Conservation (phyloP, 1,140 invertebrate genomes). For the Drosophila cardini region DNA sequence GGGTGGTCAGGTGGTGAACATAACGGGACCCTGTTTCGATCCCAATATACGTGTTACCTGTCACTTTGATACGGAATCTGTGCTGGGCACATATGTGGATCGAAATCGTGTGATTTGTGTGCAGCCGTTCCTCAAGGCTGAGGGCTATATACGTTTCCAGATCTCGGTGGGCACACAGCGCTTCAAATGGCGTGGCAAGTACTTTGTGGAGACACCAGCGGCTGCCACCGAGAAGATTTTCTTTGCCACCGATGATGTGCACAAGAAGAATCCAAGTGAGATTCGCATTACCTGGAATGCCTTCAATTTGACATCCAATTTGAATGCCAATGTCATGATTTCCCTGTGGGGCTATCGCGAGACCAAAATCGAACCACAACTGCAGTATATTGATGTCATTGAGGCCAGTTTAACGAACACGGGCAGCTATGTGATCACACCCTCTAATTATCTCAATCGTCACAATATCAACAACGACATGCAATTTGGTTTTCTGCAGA, state of each 20-base stretch:
- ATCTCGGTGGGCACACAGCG: slow-evolving; percentile 93
- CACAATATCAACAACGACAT: slow-evolving; percentile 90
- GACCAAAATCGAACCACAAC: slow-evolving; percentile 89
- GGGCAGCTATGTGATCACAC: slow-evolving; percentile 89
- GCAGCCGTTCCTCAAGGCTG: slow-evolving; percentile 94
- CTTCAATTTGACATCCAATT: slow-evolving; percentile 93
- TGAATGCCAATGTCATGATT: slow-evolving; percentile 90
- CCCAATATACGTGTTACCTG: slow-evolving; percentile 91
- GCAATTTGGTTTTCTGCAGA: slow-evolving; percentile 95
- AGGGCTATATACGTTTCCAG: slow-evolving; percentile 95
- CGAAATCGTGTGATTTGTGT: slow-evolving; percentile 94
- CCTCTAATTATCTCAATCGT: slow-evolving; percentile 88
- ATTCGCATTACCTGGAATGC: slow-evolving; percentile 93
- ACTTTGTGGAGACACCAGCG: slow-evolving; percentile 95
- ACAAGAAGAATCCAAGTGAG: slow-evolving; percentile 89
- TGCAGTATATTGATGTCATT: slow-evolving; percentile 87
- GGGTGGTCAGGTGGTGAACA: slow-evolving; percentile 92
- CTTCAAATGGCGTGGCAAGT: slow-evolving; percentile 96
- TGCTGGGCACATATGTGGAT: slow-evolving; percentile 90
- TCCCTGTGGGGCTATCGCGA: slow-evolving; percentile 95
- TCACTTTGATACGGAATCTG: slow-evolving; percentile 91
- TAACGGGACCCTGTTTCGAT: slow-evolving; percentile 96
- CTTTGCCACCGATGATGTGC: slow-evolving; percentile 90
- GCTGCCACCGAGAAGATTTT: slow-evolving; percentile 93
- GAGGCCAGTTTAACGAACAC: slow-evolving; percentile 88